Evolutionary conservation across 2,797 vertebrate species (phyloP).

Genomic region (Protosalanx chinensis): DNA sequence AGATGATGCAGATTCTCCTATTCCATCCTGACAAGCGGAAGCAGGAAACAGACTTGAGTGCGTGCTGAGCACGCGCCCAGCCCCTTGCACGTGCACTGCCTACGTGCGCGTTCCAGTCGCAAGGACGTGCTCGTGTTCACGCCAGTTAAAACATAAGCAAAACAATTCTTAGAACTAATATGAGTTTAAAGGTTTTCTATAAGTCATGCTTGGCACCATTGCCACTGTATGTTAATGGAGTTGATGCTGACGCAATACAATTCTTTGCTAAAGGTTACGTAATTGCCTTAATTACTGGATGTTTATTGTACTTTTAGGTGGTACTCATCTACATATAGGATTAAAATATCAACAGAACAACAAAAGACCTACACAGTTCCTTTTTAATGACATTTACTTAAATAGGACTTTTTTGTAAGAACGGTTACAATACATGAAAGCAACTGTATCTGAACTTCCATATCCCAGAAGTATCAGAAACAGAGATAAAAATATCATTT

Average conservation of each 20-base stretch:
- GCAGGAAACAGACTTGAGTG: not conserved
- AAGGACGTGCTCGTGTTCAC: no score
- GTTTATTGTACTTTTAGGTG: not conserved
- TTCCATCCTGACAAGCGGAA: conserved; percentile 19
- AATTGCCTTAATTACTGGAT: not conserved
- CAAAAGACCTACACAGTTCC: conserved; percentile 1
- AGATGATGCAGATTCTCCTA: not conserved
- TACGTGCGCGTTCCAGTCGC: not conserved
- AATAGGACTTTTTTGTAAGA: conserved; percentile 57
- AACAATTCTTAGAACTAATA: no score
- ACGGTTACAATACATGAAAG: conserved; percentile 55
- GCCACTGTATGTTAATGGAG: not conserved
- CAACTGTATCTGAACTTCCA: conserved; percentile 37
- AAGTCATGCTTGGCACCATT: no score
- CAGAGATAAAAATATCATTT: conserved; percentile 29
- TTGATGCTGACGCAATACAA: not conserved
- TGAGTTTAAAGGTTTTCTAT: no score
- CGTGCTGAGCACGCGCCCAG: not conserved
- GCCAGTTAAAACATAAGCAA: no score
- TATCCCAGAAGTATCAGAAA: conserved; percentile 35
- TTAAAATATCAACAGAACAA: conserved; percentile 7
- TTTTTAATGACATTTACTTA: conserved; percentile 57
- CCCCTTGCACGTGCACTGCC: not conserved
- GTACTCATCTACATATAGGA: not conserved
- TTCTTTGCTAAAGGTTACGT: no score